phyloP scores from a whole-genome alignment of 2,797 vertebrate species.

The Lerista edwardsae region DNA sequence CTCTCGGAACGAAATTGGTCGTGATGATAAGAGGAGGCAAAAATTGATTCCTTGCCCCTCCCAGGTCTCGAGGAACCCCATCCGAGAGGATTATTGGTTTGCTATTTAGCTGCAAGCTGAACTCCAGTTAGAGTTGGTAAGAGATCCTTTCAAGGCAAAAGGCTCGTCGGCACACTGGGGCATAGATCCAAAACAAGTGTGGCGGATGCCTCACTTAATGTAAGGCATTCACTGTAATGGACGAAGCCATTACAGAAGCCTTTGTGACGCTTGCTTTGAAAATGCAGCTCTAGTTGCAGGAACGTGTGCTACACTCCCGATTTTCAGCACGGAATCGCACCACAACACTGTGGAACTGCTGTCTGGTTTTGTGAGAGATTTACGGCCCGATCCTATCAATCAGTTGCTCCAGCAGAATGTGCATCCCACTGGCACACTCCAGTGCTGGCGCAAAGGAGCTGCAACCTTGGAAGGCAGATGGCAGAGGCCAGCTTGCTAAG shows the following conservation, averaged over 20 bases:
- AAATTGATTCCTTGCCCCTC: slow-evolving; percentile 64
- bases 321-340: no score
- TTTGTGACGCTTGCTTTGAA: neutral
- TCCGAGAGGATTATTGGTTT: slow-evolving; percentile 38
- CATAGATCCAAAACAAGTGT: neutral
- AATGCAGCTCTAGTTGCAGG: neutral
- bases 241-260: neutral
- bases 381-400: no score
- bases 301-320: neutral
- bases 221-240: no score
- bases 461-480: no score
- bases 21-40: slow-evolving; percentile 63
- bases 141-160: neutral
- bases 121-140: neutral
- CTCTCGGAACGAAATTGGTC: slow-evolving; percentile 59
- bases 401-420: no score
- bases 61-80: slow-evolving; percentile 34
- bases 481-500: no score
- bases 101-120: slow-evolving; percentile 27
- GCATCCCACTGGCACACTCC: no score
- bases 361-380: no score
- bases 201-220: neutral
- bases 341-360: no score
- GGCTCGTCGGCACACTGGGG: neutral
- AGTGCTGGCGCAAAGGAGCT: no score